Conservation (phyloP, 1,140 invertebrate species). For the Patella vulgata region DNA sequence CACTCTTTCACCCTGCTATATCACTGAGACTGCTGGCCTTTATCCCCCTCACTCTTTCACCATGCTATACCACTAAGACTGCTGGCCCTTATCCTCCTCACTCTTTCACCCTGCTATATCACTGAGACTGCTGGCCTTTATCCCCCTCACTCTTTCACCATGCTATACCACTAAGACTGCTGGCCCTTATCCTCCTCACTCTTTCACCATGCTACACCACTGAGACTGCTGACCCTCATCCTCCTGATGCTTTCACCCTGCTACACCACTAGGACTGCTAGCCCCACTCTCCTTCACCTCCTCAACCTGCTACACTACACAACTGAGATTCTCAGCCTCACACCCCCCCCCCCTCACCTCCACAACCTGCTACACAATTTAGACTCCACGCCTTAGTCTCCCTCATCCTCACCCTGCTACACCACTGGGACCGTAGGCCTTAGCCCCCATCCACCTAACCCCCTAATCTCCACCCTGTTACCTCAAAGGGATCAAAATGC, state of each 20-base stretch:
- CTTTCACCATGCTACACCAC: no score
- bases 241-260: constrained; percentile 1
- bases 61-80: neutral
- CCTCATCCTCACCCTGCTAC: neutral
- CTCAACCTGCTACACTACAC: neutral
- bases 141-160: neutral
- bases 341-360: neutral
- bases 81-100: neutral
- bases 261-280: neutral
- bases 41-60: neutral
- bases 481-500: no score
- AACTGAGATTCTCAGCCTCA: neutral
- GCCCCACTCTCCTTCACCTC: constrained; percentile 1
- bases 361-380: no score
- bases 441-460: neutral
- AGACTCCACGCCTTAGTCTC: neutral
- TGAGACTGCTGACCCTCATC: no score
- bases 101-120: neutral
- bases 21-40: neutral
- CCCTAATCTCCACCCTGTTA: neutral
- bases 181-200: neutral
- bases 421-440: neutral
- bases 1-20: neutral
- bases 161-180: neutral
- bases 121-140: neutral